Conservation (phyloP, 1,140 invertebrate genomes). For the Sitophilus oryzae region DNA sequence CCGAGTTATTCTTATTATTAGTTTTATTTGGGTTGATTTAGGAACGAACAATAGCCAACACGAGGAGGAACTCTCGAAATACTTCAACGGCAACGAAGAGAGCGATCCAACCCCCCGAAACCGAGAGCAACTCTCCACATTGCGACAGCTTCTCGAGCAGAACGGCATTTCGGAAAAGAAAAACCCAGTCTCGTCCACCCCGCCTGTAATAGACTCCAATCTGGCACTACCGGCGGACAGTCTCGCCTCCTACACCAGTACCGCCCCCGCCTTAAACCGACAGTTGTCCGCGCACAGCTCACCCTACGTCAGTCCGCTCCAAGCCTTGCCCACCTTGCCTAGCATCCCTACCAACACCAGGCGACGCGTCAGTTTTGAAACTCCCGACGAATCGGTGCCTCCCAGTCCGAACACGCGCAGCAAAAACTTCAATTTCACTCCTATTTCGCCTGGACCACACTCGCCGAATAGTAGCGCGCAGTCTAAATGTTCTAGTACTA, state of each 20-base stretch:
- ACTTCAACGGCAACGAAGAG: conserved; percentile 49
- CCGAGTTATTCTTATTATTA: background rate
- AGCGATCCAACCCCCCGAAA: conserved; percentile 13
- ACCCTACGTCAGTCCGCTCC: background rate
- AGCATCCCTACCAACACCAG: conserved; percentile 35
- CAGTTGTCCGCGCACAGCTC: background rate
- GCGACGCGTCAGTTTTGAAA: conserved; percentile 58
- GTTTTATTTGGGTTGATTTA: conserved; percentile 1
- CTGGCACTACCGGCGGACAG: background rate
- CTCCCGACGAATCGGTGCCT: conserved; percentile 45
- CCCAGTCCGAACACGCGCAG: conserved; percentile 56
- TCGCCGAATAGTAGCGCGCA: conserved; percentile 52
- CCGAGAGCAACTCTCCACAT: conserved; percentile 59
- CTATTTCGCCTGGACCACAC: conserved; percentile 56
- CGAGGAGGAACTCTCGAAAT: conserved; percentile 71
- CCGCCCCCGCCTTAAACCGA: conserved; percentile 11
- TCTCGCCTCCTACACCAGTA: background rate
- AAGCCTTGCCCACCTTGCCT: conserved; percentile 12
- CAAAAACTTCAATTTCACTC: conserved; percentile 73
- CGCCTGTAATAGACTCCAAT: conserved; percentile 15
- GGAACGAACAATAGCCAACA: conserved; percentile 71
- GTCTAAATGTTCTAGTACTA: conserved; percentile 51
- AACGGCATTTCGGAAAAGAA: conserved; percentile 34
- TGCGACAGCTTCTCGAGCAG: conserved; percentile 64
- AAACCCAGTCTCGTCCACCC: conserved; percentile 10